Base-by-base conservation (phyloP, 2,797 vertebrate genomes). In the Allobates femoralis region DNA sequence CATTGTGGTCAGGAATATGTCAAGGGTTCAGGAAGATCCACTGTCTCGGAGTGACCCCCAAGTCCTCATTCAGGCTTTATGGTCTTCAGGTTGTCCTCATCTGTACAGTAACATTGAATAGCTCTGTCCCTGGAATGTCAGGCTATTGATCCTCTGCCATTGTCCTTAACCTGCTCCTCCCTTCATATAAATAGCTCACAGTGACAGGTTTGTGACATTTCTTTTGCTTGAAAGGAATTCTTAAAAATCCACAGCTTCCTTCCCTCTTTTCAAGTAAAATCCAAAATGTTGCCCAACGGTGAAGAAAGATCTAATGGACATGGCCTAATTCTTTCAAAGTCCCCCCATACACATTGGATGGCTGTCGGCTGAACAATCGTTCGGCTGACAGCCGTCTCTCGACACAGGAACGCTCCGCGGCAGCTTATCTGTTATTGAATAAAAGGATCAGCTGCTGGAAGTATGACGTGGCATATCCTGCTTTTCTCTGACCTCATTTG, bases 141-240 rank as follows among this genome's bases (percentile, higher is more conserved):
- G 76, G 32, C 60, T 74, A 53, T 0, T 23, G 83, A 89, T 86
- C 53, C 58, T 78, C 0, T 28, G 64, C 80, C 82, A 51, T 83
- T 76, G 87, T 84, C 19, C 16, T 81, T 56, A 73, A 11, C 74
- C 88, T 83, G 79, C 78, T 51, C 88, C 83, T 89, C 41, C 28
- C 73, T 87, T 85, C 58, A 69, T 83, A 80, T 85, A 89, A 88
- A 88, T 85, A 83, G 62, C 77, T 74, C 55, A 28, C 16, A 66
- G 55, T 80, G 77, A 67, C 77, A 88, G 81, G 50, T 86, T 78
- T 80, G 71, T 81, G 73, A 79, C 80, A 86, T 83, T 66, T 79
- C 55, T 77, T 28, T 10, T 55, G 23, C 66, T 78, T 81, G 71
- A 85, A 84, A 73, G 81, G 53, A 69, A 83, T 41, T 81, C 60